A percentile compares a stretch with the other conserved stretches of the same genome.
Conservation (phyloP, 2,888 invertebrate genomes). For the Folsomia manolachei region DNA sequence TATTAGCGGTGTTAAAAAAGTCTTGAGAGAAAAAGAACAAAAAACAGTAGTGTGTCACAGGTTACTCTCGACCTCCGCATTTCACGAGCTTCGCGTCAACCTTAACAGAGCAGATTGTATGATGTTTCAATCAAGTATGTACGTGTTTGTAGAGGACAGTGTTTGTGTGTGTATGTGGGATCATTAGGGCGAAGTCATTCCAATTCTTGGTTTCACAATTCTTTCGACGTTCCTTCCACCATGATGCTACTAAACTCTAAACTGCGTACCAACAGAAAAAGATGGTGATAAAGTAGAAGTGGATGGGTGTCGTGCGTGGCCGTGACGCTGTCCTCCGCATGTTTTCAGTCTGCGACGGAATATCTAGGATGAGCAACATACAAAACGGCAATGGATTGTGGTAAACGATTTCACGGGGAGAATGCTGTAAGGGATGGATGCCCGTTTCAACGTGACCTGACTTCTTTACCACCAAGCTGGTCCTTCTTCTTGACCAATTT, state of each 20-base stretch:
- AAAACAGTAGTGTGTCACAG: too few relatives aligned
- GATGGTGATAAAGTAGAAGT: too few relatives aligned
- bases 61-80: too few relatives aligned
- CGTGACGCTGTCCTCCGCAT: not conserved
- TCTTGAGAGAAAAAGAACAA: too few relatives aligned
- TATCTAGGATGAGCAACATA: too few relatives aligned
- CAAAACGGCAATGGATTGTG: not conserved
- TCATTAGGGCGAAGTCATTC: slow-evolving; percentile 21
- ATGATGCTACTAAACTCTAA: too few relatives aligned
- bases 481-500: slow-evolving; percentile 1
- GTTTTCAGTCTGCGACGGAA: not conserved
- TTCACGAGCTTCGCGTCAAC: not conserved
- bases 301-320: not conserved
- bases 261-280: too few relatives aligned
- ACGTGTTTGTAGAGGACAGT: slow-evolving; percentile 34
- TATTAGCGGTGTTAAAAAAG: too few relatives aligned
- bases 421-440: slow-evolving; percentile 10
- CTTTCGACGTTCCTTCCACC: not conserved
- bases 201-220: not conserved
- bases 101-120: slow-evolving; percentile 34
- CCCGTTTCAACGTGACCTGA: slow-evolving; percentile 49
- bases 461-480: slow-evolving; percentile 21
- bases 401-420: not conserved
- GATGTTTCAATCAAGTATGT: slow-evolving; percentile 44
- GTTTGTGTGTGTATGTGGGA: slow-evolving; percentile 21